Evolutionary conservation across 2,797 vertebrate species (phyloP).

Genomic region (Heliangelus exortis): DNA sequence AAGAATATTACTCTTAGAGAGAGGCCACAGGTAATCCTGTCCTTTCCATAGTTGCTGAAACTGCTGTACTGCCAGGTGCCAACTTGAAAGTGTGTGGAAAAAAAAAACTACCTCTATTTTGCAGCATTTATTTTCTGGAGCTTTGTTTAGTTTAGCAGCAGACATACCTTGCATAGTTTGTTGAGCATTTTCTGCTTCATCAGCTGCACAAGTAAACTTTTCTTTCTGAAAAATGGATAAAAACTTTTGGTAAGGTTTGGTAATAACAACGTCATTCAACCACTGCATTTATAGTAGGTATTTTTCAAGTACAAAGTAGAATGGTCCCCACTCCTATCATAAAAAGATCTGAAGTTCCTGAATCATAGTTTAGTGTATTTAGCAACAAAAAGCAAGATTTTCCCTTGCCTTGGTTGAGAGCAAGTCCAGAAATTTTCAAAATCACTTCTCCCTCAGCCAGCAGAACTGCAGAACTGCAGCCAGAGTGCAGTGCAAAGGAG

Average conservation of each 20-base stretch:
- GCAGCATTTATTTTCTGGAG: background rate
- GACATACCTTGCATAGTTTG: slow-evolving; percentile 90
- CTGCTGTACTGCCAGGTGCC: background rate
- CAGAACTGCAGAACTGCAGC: background rate
- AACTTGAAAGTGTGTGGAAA: background rate
- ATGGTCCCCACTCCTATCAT: background rate
- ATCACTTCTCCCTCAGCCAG: background rate
- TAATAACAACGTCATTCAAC: background rate
- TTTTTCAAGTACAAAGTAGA: background rate
- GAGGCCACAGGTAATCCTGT: background rate
- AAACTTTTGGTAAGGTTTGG: background rate
- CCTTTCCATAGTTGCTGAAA: background rate
- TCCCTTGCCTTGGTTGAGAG: background rate
- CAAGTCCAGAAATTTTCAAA: background rate
- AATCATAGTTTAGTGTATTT: background rate
- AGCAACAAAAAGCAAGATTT: background rate
- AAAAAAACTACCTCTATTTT: background rate
- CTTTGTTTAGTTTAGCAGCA: background rate
- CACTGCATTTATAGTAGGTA: background rate
- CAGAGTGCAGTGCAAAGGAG: accelerated
- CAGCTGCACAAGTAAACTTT: slow-evolving; percentile 80
- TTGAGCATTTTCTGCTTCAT: slow-evolving; percentile 82
- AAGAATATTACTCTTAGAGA: background rate
- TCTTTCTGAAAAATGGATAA: slow-evolving; percentile 83
- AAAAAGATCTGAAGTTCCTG: background rate